A percentile compares a stretch with the other conserved stretches of the same genome.
Conservation (phyloP, 1,140 invertebrate species). For the Anastrepha ludens region DNA sequence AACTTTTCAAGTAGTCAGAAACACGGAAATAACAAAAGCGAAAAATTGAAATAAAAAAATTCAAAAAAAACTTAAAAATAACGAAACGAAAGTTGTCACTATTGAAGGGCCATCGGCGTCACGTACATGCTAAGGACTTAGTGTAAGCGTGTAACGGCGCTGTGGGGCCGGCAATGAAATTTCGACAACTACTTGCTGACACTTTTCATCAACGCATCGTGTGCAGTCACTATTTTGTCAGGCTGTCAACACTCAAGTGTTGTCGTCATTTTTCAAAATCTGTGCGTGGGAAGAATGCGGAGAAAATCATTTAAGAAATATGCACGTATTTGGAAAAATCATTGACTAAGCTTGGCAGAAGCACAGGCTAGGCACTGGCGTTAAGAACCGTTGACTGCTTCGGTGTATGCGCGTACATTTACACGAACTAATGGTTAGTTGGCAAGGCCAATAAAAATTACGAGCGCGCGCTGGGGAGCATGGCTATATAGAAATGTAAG, state of each 20-base stretch:
- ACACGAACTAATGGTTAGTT: too few relatives aligned
- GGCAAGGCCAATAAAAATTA: too few relatives aligned
- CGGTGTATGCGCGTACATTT: too few relatives aligned
- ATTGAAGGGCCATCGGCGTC: slow-evolving; percentile 14
- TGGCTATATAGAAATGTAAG: too few relatives aligned
- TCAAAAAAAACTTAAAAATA: not conserved
- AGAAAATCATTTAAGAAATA: too few relatives aligned
- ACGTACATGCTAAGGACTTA: not conserved
- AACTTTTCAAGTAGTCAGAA: slow-evolving; percentile 14
- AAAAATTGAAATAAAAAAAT: not conserved
- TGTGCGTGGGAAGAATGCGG: too few relatives aligned
- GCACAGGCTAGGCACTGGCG: too few relatives aligned
- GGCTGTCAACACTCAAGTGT: not conserved
- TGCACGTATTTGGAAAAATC: too few relatives aligned
- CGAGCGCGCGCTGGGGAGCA: too few relatives aligned
- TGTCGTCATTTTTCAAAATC: slow-evolving; percentile 28
- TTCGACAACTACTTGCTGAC: not conserved
- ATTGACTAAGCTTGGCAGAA: too few relatives aligned
- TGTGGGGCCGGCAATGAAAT: not conserved
- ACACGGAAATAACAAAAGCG: not conserved
- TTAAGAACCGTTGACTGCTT: too few relatives aligned
- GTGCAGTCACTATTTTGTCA: not conserved
- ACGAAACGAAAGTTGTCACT: slow-evolving; percentile 29
- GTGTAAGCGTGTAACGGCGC: too few relatives aligned
- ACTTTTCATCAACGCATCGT: not conserved